These are phyloP conservation scores for Halcyon senegalensis DNA, from an alignment of 2,113 vertebrate species.

Conservation along the genomic window DNA sequence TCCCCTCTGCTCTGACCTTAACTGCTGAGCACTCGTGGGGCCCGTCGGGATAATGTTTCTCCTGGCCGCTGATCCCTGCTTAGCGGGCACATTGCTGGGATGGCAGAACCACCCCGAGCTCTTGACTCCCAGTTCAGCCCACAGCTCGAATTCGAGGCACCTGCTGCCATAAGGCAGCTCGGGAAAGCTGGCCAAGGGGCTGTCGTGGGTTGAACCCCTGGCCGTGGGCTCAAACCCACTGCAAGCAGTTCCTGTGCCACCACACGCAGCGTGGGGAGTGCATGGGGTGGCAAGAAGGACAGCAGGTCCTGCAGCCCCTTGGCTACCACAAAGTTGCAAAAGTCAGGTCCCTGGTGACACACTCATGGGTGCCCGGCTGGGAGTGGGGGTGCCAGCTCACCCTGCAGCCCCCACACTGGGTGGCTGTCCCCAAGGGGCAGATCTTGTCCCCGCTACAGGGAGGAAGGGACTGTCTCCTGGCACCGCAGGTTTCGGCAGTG, in stretches of 20 bases:
- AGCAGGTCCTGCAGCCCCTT: not conserved
- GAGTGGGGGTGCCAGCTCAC: not conserved
- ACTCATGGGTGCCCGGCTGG: not conserved
- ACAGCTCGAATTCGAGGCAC: conserved; percentile 21
- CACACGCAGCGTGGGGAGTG: rapidly evolving
- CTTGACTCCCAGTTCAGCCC: not conserved
- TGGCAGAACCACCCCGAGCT: not conserved
- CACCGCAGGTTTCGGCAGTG: not conserved
- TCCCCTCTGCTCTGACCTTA: conserved; percentile 28
- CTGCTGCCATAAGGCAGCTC: not conserved
- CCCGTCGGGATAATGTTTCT: not conserved
- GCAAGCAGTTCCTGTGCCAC: not conserved
- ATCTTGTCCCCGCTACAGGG: not conserved
- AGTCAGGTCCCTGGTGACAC: not conserved
- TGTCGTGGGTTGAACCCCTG: rapidly evolving
- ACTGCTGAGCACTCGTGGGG: not conserved
- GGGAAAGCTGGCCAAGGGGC: not conserved
- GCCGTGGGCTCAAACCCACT: not conserved
- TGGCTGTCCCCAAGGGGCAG: not conserved
- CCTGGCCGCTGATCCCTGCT: conserved; percentile 12
- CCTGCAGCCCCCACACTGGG: not conserved
- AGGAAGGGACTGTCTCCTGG: not conserved
- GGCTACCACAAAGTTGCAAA: not conserved
- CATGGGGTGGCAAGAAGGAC: not conserved
- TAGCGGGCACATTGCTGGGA: conserved; percentile 34